Percentiles rank a stretch among this genome's conserved stretches.
These are phyloP conservation scores for Taurulus bubalis DNA, from an alignment of 2,113 vertebrate genomes.

Conservation along the genomic window DNA sequence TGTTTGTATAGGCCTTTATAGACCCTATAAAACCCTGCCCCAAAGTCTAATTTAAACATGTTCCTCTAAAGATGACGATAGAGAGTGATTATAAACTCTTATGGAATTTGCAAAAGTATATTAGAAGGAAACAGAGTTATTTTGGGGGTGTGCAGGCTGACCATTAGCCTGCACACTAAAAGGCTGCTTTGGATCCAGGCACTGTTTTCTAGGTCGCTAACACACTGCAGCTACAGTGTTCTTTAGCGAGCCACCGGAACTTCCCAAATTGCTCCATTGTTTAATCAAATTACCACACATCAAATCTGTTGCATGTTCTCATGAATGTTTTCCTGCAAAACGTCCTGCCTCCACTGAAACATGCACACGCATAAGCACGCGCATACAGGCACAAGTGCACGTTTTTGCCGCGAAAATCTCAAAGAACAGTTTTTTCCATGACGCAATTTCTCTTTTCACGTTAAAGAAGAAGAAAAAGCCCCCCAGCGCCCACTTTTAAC, in stretches of 20 bases:
- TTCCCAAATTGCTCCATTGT: background rate
- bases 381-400: background rate
- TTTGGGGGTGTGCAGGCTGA: background rate
- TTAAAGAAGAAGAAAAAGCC: constrained; percentile 53
- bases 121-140: background rate
- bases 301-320: background rate
- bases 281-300: background rate
- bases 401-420: constrained; percentile 60
- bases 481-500: constrained; percentile 62
- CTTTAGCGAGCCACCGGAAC: background rate
- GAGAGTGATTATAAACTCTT: background rate
- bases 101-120: background rate
- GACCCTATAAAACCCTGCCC: too few relatives aligned
- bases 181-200: background rate
- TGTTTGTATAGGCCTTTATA: background rate
- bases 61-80: background rate
- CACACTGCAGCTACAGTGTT: background rate
- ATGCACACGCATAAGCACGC: background rate
- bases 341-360: constrained; percentile 11
- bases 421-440: constrained; percentile 82
- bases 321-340: background rate
- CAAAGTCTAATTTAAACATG: background rate
- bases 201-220: background rate
- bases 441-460: constrained; percentile 84
- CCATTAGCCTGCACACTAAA: background rate